Conservation (phyloP, 1,140 invertebrate species). For the Drosophila subobscura region DNA sequence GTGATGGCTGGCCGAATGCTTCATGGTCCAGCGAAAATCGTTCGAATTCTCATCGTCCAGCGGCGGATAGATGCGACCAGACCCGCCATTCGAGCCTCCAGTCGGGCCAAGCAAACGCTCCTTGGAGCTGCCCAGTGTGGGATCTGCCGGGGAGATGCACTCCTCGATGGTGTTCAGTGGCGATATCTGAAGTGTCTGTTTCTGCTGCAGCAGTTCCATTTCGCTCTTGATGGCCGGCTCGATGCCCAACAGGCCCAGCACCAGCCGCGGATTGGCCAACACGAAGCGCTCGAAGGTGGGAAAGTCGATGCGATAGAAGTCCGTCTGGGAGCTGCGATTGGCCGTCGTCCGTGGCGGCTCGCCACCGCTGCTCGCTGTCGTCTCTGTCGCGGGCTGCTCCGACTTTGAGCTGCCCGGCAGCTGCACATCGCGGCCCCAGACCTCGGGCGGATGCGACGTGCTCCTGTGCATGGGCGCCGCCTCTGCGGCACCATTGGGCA, state of each 20-base stretch:
- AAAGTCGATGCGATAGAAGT: conserved; percentile 79
- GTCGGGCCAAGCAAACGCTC: conserved; percentile 42
- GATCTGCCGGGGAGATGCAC: conserved; percentile 65
- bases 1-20: conserved; percentile 72
- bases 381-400: too few relatives aligned
- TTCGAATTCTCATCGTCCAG: conserved; percentile 78
- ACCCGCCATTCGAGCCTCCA: neutral
- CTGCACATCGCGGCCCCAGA: conserved; percentile 84
- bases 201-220: conserved; percentile 78
- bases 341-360: conserved; percentile 41
- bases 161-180: conserved; percentile 79
- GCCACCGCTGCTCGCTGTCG: conserved; percentile 17
- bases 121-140: conserved; percentile 56
- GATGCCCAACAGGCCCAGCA: conserved; percentile 78
- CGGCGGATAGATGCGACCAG: conserved; percentile 51
- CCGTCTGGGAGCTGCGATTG: conserved; percentile 73
- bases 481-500: conserved; percentile 41
- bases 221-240: conserved; percentile 73
- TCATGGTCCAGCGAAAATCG: conserved; percentile 80
- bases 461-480: conserved; percentile 84
- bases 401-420: conserved; percentile 53
- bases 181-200: conserved; percentile 74
- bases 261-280: conserved; percentile 77
- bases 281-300: conserved; percentile 77
- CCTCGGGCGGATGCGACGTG: conserved; percentile 92